Base-by-base conservation (phyloP, 2,888 invertebrate species). In the Platerodrilus igneus region DNA sequence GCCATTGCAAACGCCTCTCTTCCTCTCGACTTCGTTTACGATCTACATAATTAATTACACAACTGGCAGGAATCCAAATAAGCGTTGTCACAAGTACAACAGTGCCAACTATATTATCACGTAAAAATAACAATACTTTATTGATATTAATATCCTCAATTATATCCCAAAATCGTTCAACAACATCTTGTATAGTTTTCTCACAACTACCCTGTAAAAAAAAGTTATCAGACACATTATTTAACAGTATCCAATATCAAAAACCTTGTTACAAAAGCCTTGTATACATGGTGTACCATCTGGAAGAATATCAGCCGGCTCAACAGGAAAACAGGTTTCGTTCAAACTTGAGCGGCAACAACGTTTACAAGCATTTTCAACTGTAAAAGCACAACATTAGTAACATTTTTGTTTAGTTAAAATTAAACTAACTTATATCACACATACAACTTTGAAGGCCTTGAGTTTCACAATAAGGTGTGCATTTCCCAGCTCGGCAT, bases 211-310 rank as follows among this genome's bases (percentile, higher is more conserved):
- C 95, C 90, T 94, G 66, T n/a, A 20, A 20, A 25, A 11, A 9
- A 13, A 17, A 17, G 26, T 23, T 15, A 23, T 15, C 30, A 13
- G 6, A 18, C 10, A 1, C 13, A 4, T 6, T 9, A 11, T 13
- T 21, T 4, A 10, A n/a, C 8, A 23, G 8, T 33, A 18, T 9
- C 14, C 14, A 19, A 27, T 31, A 53, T 56, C 65, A n/a, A n/a
- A n/a, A n/a, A 88, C 89, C 76, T 89, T 89, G 67, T 92, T 92
- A 62, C 96, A 97, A 68, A 93, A 92, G 22, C 96, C 96, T 72
- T 94, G 92, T 58, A 94, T 88, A 62, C 97, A 97, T 0, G 94
- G 93, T 13, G 93, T 92, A 4, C 94, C 94, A 67, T 94, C 92
- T 0, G 90, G 87, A 37, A 94, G 70, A 48, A 90, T 87, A 68